Evolutionary conservation across 2,888 invertebrate species (phyloP).

Genomic region (Diarsia brunnea): DNA sequence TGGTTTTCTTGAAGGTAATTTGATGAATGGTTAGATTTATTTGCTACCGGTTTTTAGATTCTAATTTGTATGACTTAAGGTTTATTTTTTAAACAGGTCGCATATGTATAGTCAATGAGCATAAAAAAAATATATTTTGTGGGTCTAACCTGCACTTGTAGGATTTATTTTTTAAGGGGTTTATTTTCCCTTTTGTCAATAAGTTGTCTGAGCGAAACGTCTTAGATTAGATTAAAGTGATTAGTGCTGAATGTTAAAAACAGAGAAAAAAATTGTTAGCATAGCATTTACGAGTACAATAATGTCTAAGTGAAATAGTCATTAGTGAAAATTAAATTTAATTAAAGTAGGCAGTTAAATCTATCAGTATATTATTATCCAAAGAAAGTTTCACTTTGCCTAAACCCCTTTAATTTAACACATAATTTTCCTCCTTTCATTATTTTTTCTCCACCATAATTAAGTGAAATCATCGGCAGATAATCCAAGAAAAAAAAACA

Average conservation of each 20-base stretch:
- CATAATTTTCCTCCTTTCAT: constrained; percentile 4
- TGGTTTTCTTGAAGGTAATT: constrained; percentile 14
- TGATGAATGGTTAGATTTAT: constrained; percentile 1
- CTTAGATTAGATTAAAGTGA: neutral
- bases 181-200: neutral
- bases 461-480: neutral
- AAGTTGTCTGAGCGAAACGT: neutral
- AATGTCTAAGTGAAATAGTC: neutral
- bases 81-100: neutral
- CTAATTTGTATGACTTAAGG: neutral
- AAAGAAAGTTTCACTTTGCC: neutral
- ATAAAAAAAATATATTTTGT: neutral
- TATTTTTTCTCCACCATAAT: neutral
- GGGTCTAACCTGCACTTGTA: neutral
- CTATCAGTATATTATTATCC: neutral
- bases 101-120: too few species aligned
- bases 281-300: neutral
- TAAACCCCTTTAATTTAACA: neutral
- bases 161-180: neutral
- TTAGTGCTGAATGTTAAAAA: neutral
- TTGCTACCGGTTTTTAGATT: neutral
- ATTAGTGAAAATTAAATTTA: neutral
- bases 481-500: constrained; percentile 13
- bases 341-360: neutral
- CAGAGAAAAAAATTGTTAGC: neutral